Base-by-base conservation (phyloP, 2,888 invertebrate species). In the Apomyelois bistriatella region DNA sequence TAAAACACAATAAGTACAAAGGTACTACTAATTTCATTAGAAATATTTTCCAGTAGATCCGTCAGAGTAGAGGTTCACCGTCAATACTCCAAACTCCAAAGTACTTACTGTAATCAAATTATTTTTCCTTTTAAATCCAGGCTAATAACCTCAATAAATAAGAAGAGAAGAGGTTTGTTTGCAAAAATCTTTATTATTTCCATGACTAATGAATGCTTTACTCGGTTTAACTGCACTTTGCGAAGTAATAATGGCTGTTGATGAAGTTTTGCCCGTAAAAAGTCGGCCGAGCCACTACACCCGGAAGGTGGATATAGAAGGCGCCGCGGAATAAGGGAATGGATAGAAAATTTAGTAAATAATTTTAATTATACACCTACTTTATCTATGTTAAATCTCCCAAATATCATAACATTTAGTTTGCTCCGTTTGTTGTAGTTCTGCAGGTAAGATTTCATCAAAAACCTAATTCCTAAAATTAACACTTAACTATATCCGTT, bases 161-260 rank as follows among this genome's bases (percentile, higher is more conserved):
- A 9, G 5, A 15, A 16, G n/a, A 9, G 13, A 46, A 46, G 46
- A 46, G 46, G 12, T 52, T 51, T 52, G 58, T 58, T 54, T 55
- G 58, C 57, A 64, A 68, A 67, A 74, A 69, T 65, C 63, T 42
- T 36, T 59, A 57, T 61, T 62, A 57, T 61, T 62, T 62, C 56
- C 64, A 68, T 71, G 65, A 76, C 73, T 78, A 77, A 82, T 77
- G 77, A 75, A 64, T 64, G 66, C 67, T 77, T 74, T 68, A 66
- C 63, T 66, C 61, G 68, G 68, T 80, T 73, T 83, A 77, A 83
- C 75, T 79, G 79, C 77, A 76, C 76, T 83, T 81, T 60, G 55
- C 58, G 38, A 81, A 83, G 73, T 80, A 75, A 72, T 81, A 83
- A 83, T 79, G 76, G 76, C 64, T 70, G 71, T 79, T 79, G 64